Evolutionary conservation across 2,797 vertebrate species (phyloP), one percentile per base, ranked within the genome.

Genomic region (Anguilla pacifica): DNA sequence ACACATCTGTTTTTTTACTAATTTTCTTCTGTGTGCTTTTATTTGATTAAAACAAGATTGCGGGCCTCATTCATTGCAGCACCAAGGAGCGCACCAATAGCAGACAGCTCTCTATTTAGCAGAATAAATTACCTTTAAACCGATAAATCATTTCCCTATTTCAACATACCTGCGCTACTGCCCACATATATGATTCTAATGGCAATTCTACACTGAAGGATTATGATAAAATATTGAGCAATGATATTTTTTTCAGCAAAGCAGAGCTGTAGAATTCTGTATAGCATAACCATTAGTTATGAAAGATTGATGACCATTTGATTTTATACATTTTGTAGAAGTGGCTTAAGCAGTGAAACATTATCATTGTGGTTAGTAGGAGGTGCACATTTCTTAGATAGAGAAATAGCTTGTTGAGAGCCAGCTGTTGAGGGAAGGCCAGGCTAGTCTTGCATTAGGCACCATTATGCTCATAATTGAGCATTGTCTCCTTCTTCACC

Each of bases 401-500:
- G 28, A 72, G 28, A n/a, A 9, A 11, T 72, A 9, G 28, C 17
- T n/a, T 72, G 35, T 43, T 72, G 5, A 17, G 31, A 39, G 31
- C 31, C 43, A 35, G 77, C 77, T 19, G 39, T 43, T 39, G 74
- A 43, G 79, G 6, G 43, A 49, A 19, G 77, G 35, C 39, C 19
- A n/a, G 1, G 6, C 39, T 81, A 46, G 43, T 51, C 43, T 11
- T 1, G 19, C 6, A n/a, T 67, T 67, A 57, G 55, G 55, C 13
- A 19, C 13, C 55, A 57, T 57, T 19, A 49, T 49, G 43, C 13
- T n/a, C 43, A 22, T 82, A 82, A 82, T 82, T 82, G 79, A n/a
- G 19, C 7, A 82, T 82, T 82, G 79, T 51, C 79, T 82, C 79
- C 79, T 49, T 51, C 51, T 82, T 82, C 79, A 82, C 79, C 79